Conservation (phyloP, 1,140 invertebrate genomes). For the Papilio dardanus region DNA sequence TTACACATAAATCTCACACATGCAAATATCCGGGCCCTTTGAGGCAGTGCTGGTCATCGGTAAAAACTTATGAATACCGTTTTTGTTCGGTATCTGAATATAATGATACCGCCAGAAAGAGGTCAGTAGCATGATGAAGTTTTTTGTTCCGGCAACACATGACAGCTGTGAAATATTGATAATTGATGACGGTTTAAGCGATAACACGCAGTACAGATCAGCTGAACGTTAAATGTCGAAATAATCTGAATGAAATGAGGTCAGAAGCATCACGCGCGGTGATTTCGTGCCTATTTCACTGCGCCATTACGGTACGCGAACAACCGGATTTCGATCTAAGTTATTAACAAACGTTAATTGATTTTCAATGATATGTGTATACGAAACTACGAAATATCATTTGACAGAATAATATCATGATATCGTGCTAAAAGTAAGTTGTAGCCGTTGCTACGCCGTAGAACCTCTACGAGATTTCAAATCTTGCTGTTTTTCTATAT, state of each 20-base stretch:
- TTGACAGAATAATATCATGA: background rate
- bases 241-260: conserved; percentile 22
- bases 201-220: conserved; percentile 2
- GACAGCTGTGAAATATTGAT: conserved; percentile 28
- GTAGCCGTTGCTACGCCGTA: background rate
- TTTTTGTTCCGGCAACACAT: conserved; percentile 23
- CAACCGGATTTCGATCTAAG: conserved; percentile 2
- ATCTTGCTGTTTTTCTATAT: background rate
- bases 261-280: conserved; percentile 21
- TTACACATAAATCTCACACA: background rate
- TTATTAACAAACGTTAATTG: conserved; percentile 5
- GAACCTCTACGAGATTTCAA: background rate
- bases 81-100: conserved; percentile 22
- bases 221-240: conserved; percentile 26
- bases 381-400: background rate
- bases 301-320: conserved; percentile 7
- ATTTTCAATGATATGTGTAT: conserved; percentile 21
- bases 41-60: background rate
- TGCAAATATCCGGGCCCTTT: background rate
- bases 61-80: conserved; percentile 20
- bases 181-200: conserved; percentile 26
- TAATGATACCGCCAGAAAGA: conserved; percentile 12
- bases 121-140: conserved; percentile 22
- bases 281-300: conserved; percentile 11
- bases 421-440: background rate